These are phyloP conservation scores for Lophotriccus pileatus DNA, from an alignment of 2,797 vertebrate genomes.

Conservation along the genomic window DNA sequence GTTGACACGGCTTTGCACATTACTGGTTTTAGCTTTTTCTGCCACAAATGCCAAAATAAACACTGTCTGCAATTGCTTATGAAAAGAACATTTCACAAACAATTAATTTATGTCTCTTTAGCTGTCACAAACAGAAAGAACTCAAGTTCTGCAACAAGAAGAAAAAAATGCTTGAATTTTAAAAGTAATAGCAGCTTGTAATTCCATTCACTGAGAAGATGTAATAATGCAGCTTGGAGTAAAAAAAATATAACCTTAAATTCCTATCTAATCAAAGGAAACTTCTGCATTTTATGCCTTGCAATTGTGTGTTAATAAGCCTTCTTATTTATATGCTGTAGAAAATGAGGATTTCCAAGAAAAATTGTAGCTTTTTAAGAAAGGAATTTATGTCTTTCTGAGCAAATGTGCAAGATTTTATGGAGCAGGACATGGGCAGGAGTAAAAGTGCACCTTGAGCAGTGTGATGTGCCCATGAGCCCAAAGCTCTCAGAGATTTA, in stretches of 20 bases:
- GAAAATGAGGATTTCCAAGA: background rate
- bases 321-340: background rate
- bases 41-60: background rate
- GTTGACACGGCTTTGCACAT: background rate
- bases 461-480: rapidly evolving
- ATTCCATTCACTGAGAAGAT: background rate
- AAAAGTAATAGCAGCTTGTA: background rate
- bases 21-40: background rate
- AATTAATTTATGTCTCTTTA: background rate
- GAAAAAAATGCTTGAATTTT: background rate
- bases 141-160: background rate
- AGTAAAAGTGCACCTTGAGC: background rate
- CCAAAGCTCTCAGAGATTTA: background rate
- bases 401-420: background rate
- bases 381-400: background rate
- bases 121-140: background rate
- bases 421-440: background rate
- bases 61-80: background rate
- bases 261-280: background rate
- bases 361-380: background rate
- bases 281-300: background rate
- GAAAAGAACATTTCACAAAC: background rate
- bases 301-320: background rate
- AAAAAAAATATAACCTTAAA: background rate
- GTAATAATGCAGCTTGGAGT: background rate